phyloP scores from a whole-genome alignment of 1,140 invertebrate species.

The Acyrthosiphon pisum region DNA sequence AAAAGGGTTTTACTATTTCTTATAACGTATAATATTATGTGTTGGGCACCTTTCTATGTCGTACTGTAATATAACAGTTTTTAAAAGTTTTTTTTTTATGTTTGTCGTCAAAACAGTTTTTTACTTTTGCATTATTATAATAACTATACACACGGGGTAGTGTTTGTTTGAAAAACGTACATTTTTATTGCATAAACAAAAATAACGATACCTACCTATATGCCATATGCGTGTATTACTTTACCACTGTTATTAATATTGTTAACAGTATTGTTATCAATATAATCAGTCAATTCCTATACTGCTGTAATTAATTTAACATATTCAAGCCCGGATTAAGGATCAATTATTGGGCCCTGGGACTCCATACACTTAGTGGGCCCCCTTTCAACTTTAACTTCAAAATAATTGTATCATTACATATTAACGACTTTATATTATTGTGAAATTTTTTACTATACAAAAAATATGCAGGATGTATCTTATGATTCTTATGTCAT shows the following conservation, averaged over 20 bases:
- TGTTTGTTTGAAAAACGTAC: not conserved
- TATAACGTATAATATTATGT: not conserved
- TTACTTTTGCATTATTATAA: not conserved
- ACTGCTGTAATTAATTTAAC: not conserved
- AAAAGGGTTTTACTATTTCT: conserved; percentile 1
- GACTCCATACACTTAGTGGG: no score
- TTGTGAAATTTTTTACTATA: no score
- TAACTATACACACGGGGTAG: not conserved
- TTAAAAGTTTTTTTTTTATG: not conserved
- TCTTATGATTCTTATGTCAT: no score
- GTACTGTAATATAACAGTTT: not conserved
- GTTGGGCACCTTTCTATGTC: not conserved
- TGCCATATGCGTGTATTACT: not conserved
- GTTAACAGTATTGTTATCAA: not conserved
- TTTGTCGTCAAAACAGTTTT: conserved; percentile 1
- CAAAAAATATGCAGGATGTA: no score
- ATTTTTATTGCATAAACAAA: not conserved
- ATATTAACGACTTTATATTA: no score
- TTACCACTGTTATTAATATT: not conserved
- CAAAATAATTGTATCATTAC: no score
- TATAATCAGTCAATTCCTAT: not conserved
- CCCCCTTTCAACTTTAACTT: no score
- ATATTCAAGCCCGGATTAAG: no score
- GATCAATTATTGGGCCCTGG: no score
- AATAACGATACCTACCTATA: not conserved